These are phyloP conservation scores for Argyrosomus japonicus DNA, from an alignment of 2,113 vertebrate genomes.

Conservation along the genomic window DNA sequence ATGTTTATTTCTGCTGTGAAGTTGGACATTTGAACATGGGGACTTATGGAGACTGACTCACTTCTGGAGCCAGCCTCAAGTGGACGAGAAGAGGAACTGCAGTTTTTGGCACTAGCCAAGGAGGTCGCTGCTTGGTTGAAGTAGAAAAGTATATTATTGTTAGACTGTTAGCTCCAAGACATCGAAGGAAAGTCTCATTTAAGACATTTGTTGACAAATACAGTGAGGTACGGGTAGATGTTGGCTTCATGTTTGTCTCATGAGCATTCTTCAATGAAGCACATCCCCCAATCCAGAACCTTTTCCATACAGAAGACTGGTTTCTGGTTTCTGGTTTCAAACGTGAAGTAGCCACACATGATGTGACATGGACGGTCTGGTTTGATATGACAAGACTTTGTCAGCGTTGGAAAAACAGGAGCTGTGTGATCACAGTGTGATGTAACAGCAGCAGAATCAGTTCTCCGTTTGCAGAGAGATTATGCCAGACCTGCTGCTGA, in stretches of 20 bases:
- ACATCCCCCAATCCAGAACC: no score
- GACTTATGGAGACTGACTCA: no score
- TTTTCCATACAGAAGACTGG: no score
- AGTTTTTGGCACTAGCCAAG: no score
- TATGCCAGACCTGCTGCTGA: slow-evolving; percentile 64
- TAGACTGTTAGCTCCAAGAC: not conserved
- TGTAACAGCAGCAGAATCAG: slow-evolving; percentile 48
- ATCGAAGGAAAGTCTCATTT: not conserved
- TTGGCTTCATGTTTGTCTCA: no score
- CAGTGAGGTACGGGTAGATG: not conserved
- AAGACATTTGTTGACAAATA: not conserved
- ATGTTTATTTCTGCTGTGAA: no score
- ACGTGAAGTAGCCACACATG: not conserved
- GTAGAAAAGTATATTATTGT: no score
- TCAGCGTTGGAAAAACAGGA: slow-evolving; percentile 18
- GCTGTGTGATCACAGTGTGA: slow-evolving; percentile 27
- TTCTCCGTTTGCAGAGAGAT: slow-evolving; percentile 47
- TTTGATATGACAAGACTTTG: not conserved
- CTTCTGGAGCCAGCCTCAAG: no score
- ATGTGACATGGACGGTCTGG: not conserved
- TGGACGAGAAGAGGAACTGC: no score
- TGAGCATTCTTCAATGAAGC: no score
- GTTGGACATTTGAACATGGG: no score
- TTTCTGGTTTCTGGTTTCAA: not conserved
- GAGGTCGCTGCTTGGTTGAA: no score